These are phyloP conservation scores for Saccostrea glomerata DNA, from an alignment of 1,140 invertebrate genomes.

Conservation along the genomic window DNA sequence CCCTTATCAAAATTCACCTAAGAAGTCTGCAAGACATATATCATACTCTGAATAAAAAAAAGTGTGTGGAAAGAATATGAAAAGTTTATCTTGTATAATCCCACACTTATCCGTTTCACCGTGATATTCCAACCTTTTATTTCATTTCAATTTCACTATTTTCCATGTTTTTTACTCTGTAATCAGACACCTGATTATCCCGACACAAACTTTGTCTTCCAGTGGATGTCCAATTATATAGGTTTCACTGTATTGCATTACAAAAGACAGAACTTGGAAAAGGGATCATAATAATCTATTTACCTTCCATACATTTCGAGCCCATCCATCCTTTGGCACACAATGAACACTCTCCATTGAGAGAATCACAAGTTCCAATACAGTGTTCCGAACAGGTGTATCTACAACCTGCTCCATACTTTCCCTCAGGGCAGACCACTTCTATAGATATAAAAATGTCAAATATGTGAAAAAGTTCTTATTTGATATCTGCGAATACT, in stretches of 20 bases:
- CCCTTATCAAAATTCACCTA: not conserved
- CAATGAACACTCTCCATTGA: not conserved
- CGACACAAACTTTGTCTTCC: too few species aligned
- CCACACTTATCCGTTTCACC: too few species aligned
- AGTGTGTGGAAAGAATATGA: too few species aligned
- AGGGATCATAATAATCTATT: not conserved
- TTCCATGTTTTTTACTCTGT: too few species aligned
- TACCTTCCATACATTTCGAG: conserved; percentile 7
- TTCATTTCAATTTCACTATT: too few species aligned
- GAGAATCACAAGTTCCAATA: not conserved
- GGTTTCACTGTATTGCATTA: too few species aligned
- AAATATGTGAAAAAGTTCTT: not conserved
- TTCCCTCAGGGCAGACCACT: not conserved
- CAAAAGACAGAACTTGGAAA: too few species aligned
- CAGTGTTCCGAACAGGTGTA: not conserved
- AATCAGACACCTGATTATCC: too few species aligned
- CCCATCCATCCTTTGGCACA: conserved; percentile 19
- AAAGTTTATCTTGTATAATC: too few species aligned
- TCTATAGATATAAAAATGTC: not conserved
- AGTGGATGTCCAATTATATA: too few species aligned
- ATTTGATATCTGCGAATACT: not conserved
- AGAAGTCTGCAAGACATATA: not conserved
- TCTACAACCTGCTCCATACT: not conserved
- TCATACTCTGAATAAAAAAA: too few species aligned
- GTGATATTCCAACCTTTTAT: too few species aligned